phyloP scores from a whole-genome alignment of 2,888 invertebrate genomes.

The Tortrix viridana region DNA sequence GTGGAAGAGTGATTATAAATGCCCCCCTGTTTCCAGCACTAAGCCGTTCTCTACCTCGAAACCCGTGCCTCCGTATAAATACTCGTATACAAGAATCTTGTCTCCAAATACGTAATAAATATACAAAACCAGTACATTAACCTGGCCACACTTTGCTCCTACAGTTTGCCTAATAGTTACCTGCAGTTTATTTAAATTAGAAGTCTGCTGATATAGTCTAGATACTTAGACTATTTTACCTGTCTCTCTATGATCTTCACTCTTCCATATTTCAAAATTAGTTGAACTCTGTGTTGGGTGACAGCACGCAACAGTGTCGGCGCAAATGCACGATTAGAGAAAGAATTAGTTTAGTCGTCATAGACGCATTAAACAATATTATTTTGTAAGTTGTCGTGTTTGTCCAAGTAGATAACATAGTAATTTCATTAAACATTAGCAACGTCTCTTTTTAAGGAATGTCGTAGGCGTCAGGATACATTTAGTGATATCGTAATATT shows the following conservation, averaged over 20 bases:
- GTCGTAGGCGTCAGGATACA: slow-evolving; percentile 72
- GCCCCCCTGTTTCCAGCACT: slow-evolving; percentile 50
- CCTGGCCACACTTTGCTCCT: slow-evolving; percentile 11
- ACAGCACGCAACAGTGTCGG: slow-evolving; percentile 56
- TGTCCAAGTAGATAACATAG: slow-evolving; percentile 56
- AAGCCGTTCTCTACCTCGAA: slow-evolving; percentile 49
- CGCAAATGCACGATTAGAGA: slow-evolving; percentile 75
- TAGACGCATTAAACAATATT: slow-evolving; percentile 70
- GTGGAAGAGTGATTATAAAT: slow-evolving; percentile 80
- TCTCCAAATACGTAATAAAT: slow-evolving; percentile 53
- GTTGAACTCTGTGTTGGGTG: slow-evolving; percentile 50
- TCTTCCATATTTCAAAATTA: slow-evolving; percentile 81
- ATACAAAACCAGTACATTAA: slow-evolving; percentile 44
- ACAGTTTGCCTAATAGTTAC: slow-evolving; percentile 22
- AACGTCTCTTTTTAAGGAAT: slow-evolving; percentile 68
- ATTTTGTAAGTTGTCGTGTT: slow-evolving; percentile 64
- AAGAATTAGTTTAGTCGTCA: slow-evolving; percentile 64
- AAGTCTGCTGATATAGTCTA: slow-evolving; percentile 50
- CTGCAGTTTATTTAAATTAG: slow-evolving; percentile 45
- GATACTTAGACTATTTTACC: slow-evolving; percentile 67
- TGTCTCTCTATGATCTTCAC: slow-evolving; percentile 75
- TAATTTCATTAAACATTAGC: slow-evolving; percentile 50
- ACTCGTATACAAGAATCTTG: slow-evolving; percentile 15
- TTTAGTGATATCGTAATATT: slow-evolving; percentile 52
- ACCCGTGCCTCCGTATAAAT: slow-evolving; percentile 25